Base-by-base conservation (phyloP, 64 coral and sea anemone species). In the Actinia tenebrosa region DNA sequence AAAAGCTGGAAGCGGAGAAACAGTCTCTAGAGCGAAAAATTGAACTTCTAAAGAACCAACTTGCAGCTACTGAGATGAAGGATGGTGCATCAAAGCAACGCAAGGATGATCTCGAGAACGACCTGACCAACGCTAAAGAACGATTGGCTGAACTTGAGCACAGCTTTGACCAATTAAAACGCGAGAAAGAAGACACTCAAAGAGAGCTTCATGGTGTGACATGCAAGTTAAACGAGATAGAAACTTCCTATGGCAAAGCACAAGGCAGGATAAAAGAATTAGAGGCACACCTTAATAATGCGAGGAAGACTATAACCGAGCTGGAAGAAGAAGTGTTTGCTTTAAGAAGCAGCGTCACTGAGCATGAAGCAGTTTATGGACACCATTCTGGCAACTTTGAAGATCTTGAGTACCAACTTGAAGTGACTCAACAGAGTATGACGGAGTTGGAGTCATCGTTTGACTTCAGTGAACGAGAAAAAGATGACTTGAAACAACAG, bases 401-500 rank as follows among this genome's bases (percentile, higher is more conserved):
- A 52, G 89, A 80, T 16, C 80, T 97, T 19, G 94, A 97, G 81
- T 88, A 87, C 20, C 89, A 97, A 18, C 46, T 97, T 19, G 94
- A 97, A 53, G 86, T 71, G 14, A 83, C 91, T 42, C 91, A 97
- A 84, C 80, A 78, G 58, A 97, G 94, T 50, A 89, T 97, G 69
- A 84, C 91, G 7, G 94, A 97, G 88, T 87, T 97, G 22, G 91
- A 97, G 44, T 80, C 92, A 27, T 80, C 91, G 45, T 97, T 84
- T 23, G 91, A 97, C 50, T 77, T 83, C 58, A 97, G 91, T 60
- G 94, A 97, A 79, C 89, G 86, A 19, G 94, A 97, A 42, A 97
- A 97, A 52, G 94, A 97, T 59, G 94, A 97, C 83, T 68, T 97
- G 2, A 97, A 97, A 54, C 91, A 97, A 44, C 94, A 93, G 47